Base-by-base conservation (phyloP, 2,888 invertebrate genomes). In the Serripes groenlandicus region DNA sequence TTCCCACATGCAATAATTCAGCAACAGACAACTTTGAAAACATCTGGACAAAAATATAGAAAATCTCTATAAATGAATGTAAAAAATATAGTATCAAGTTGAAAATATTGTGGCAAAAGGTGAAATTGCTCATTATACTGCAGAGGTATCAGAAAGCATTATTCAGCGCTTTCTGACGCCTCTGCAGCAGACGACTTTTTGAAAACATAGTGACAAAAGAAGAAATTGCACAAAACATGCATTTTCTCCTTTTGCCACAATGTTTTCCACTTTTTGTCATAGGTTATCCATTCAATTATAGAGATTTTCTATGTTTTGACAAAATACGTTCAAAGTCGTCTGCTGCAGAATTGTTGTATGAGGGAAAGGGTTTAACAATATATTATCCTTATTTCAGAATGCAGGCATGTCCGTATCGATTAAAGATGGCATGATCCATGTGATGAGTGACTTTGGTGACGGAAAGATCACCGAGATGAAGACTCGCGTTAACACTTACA, bases 391-490 rank as follows among this genome's bases (percentile, higher is more conserved):
- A 2, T 34, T 74, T 26, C 89, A 94, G 94, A 71, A 77, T 49
- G 89, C 95, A 1, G 93, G 92, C 52, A 96, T 97, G 78, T 96
- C 96, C 0, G 93, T 98, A 56, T 96, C 96, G 0, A 87, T 97
- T n/a, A 93, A 95, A 0, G 95, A 96, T 74, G 89, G 95, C 95
- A 80, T 95, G 93, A 92, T 96, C 26, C 92, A 94, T 3, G 92
- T 95, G 7, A 95, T 97, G 60, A 96, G 96, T 90, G 85, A 89
- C 18, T 85, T 91, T 23, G 92, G 92, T 21, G 90, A 80, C 23
- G 90, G 81, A 26, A 85, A 88, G 35, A 78, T 78, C 7, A 89
- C 92, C 1, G 88, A 88, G 26, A 68, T 94, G 75, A 97, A 97
- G 26, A 93, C 93, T 49, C 88, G 93, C 1, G 88, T 89, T 18